Conservation (phyloP, 2,113 vertebrate genomes). For the Oxygymnocypris stewartii region DNA sequence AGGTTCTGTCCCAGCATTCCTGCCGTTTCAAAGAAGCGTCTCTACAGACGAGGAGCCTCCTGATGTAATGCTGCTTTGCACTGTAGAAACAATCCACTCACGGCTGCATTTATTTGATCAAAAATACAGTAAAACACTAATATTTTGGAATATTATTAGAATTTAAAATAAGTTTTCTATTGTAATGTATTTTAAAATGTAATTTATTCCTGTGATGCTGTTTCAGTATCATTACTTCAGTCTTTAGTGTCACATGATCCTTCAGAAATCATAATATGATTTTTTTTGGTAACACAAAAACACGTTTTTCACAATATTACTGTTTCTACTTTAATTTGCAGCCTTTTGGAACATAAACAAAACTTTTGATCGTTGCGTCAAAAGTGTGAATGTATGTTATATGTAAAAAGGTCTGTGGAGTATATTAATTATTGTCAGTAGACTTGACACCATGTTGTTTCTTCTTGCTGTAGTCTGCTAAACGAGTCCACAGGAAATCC, state of each 20-base stretch:
- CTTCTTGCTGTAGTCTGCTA: constrained; percentile 73
- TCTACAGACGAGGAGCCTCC: constrained; percentile 85
- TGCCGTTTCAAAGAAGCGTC: constrained; percentile 88
- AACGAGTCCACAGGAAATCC: constrained; percentile 83
- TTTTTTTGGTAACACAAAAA: too few species aligned
- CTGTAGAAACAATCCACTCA: neutral
- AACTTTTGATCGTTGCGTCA: too few species aligned
- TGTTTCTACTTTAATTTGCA: too few species aligned
- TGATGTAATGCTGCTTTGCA: constrained; percentile 72
- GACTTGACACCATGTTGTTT: neutral
- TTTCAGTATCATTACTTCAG: neutral
- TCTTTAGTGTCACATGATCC: neutral
- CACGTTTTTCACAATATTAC: too few species aligned
- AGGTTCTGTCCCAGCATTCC: constrained; percentile 83
- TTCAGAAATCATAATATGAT: too few species aligned
- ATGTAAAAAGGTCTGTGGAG: neutral
- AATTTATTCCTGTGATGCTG: neutral
- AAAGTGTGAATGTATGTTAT: too few species aligned
- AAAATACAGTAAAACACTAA: neutral
- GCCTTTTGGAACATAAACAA: too few species aligned
- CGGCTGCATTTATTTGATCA: neutral
- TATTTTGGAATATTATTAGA: neutral
- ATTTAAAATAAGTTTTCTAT: neutral
- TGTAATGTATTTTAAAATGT: neutral
- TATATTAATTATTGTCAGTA: neutral